Evolutionary conservation across 2,888 invertebrate species (phyloP).

Genomic region (Nymphalis urticae): DNA sequence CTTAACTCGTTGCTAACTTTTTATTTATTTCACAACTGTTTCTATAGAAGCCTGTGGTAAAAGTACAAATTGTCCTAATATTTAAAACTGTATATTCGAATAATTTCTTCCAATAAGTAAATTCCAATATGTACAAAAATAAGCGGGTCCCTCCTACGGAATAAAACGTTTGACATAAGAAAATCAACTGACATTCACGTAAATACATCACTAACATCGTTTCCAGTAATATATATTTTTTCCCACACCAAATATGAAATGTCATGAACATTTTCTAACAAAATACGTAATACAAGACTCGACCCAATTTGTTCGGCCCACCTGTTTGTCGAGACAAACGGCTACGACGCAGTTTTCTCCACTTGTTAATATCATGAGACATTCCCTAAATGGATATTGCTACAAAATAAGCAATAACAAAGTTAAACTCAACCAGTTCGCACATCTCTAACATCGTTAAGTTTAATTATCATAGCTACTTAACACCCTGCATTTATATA

Average conservation of each 20-base stretch:
- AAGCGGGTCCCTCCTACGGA: neutral
- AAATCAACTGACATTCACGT: neutral
- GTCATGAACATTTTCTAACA: conserved; percentile 28
- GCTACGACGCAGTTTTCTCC: conserved; percentile 59
- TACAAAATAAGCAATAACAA: conserved; percentile 72
- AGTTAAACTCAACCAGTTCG: conserved; percentile 67
- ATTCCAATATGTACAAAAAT: too few species aligned
- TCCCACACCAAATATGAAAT: conserved; percentile 33
- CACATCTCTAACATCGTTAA: conserved; percentile 70
- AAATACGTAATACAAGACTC: conserved; percentile 29
- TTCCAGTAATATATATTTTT: conserved; percentile 13
- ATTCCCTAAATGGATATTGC: conserved; percentile 67
- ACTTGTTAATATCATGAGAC: conserved; percentile 67
- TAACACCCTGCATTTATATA: conserved; percentile 29
- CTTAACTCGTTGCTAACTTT: too few species aligned
- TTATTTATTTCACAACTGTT: too few species aligned
- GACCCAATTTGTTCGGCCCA: conserved; percentile 39
- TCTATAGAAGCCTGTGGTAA: too few species aligned
- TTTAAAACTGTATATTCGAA: too few species aligned
- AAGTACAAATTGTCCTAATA: too few species aligned
- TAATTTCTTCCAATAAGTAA: too few species aligned
- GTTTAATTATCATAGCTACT: conserved; percentile 72
- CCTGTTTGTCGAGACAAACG: conserved; percentile 45
- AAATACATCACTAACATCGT: conserved; percentile 1
- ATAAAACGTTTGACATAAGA: neutral